Conservation (phyloP, 2,113 vertebrate species). For the Phyllostomus hastatus region DNA sequence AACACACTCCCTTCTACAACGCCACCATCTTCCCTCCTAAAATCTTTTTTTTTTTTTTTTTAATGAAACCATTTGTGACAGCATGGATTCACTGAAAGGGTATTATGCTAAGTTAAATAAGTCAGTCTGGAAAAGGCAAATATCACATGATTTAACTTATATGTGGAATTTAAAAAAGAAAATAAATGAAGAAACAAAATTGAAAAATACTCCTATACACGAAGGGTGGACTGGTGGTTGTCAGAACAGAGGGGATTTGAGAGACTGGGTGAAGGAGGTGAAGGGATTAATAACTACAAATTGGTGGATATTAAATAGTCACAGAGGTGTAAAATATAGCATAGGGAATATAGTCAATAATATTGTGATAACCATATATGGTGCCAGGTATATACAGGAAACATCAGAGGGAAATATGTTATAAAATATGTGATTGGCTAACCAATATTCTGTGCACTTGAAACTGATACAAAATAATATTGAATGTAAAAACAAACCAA, state of each 20-base stretch:
- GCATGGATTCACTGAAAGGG: not conserved
- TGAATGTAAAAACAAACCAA: not conserved
- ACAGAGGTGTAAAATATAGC: not conserved
- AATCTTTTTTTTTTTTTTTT: too few species aligned
- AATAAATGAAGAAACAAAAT: not conserved
- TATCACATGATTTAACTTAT: not conserved
- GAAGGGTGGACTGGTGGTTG: not conserved
- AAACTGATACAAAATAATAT: not conserved
- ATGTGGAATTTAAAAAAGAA: not conserved
- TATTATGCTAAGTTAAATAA: not conserved
- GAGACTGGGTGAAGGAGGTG: not conserved
- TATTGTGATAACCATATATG: not conserved
- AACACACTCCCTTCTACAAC: too few species aligned
- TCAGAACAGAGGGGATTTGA: not conserved
- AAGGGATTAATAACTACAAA: not conserved
- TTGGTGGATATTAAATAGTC: not conserved
- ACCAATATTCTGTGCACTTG: not conserved
- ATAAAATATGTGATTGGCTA: not conserved
- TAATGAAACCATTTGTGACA: not conserved
- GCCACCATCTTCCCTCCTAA: too few species aligned
- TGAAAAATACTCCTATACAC: not conserved
- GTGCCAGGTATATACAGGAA: not conserved
- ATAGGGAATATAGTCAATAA: not conserved
- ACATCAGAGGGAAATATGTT: not conserved
- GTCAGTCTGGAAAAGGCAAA: not conserved